These are phyloP conservation scores for Diaprepes abbreviatus DNA, from an alignment of 2,888 invertebrate species.

Conservation along the genomic window DNA sequence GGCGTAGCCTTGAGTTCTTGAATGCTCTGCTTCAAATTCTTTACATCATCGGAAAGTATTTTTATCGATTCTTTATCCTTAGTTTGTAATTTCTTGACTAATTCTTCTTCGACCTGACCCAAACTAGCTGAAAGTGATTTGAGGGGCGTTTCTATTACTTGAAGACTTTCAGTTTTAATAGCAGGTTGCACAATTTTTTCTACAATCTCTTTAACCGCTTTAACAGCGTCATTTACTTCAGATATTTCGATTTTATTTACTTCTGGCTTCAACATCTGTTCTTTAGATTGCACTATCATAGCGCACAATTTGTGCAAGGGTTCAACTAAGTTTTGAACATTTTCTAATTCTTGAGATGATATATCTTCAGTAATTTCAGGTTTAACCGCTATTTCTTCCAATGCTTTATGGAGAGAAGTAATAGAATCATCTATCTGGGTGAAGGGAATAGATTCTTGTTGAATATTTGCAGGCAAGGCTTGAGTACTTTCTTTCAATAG, in stretches of 20 bases:
- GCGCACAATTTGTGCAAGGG: conserved; percentile 51
- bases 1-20: conserved; percentile 36
- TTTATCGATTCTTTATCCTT: conserved; percentile 28
- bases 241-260: not conserved
- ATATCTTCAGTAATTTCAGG: conserved; percentile 39
- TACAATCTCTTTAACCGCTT: conserved; percentile 14
- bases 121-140: conserved; percentile 10
- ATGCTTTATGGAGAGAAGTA: conserved; percentile 12
- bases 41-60: conserved; percentile 42
- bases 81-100: conserved; percentile 6
- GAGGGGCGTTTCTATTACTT: conserved; percentile 22
- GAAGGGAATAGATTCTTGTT: conserved; percentile 51
- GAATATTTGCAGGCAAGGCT: conserved; percentile 34
- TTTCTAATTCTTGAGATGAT: conserved; percentile 18
- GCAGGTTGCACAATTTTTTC: conserved; percentile 2
- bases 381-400: not conserved
- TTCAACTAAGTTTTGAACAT: conserved; percentile 19
- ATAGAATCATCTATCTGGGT: conserved; percentile 46
- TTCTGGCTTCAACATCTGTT: conserved; percentile 11
- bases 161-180: conserved; percentile 4
- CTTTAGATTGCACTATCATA: conserved; percentile 35
- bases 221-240: conserved; percentile 15
- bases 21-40: conserved; percentile 37
- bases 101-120: not conserved
- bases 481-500: conserved; percentile 33